Evolutionary conservation across 2,797 vertebrate genomes (phyloP).

Genomic region (Odontamblyopus lacepedii): DNA sequence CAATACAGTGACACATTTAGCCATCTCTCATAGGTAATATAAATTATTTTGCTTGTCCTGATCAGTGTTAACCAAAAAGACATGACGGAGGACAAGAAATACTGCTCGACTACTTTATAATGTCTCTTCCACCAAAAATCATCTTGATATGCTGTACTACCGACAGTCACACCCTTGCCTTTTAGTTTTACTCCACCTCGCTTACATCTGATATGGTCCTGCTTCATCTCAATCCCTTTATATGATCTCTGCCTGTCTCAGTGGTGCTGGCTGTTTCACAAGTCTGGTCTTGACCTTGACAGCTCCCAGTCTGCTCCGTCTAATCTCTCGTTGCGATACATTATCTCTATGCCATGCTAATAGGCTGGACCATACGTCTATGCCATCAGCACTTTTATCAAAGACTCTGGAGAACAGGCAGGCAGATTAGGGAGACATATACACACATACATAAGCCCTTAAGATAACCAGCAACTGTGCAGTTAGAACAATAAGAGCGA

Average conservation of each 20-base stretch:
- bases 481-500: slow-evolving; percentile 34
- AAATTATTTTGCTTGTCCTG: too few species aligned
- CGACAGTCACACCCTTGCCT: slow-evolving; percentile 23
- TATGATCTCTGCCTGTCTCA: slow-evolving; percentile 44
- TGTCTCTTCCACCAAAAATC: slow-evolving; percentile 25
- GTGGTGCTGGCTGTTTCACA: slow-evolving; percentile 72
- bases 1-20: too few species aligned
- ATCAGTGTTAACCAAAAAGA: slow-evolving; percentile 2
- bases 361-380: slow-evolving; percentile 62
- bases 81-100: background rate
- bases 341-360: slow-evolving; percentile 82
- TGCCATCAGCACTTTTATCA: slow-evolving; percentile 81
- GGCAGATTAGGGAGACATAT: slow-evolving; percentile 70
- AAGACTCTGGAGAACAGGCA: slow-evolving; percentile 66
- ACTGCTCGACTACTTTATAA: slow-evolving; percentile 36
- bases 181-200: slow-evolving; percentile 35
- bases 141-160: slow-evolving; percentile 13
- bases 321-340: slow-evolving; percentile 79
- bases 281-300: slow-evolving; percentile 81
- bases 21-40: too few species aligned
- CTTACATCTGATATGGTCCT: slow-evolving; percentile 41
- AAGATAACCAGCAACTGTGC: slow-evolving; percentile 53
- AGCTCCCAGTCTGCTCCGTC: slow-evolving; percentile 74
- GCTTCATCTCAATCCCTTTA: slow-evolving; percentile 25
- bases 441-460: slow-evolving; percentile 45